A percentile compares a stretch with the other conserved stretches of the same genome.
phyloP scores from a whole-genome alignment of 92 coral and sea anemone species.

The Diadumene lineata region DNA sequence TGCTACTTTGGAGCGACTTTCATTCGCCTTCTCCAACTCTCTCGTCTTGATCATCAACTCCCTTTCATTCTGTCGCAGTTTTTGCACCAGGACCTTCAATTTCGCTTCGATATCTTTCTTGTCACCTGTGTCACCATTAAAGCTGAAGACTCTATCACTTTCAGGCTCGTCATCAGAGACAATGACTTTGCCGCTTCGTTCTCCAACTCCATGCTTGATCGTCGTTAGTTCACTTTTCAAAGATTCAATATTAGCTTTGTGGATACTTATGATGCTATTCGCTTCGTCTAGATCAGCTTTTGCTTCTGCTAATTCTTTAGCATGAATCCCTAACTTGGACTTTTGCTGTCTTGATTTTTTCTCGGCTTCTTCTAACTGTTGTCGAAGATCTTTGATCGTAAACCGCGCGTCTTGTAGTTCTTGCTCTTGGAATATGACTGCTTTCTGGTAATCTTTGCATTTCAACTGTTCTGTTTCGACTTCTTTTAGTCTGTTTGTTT shows the following conservation, averaged over 20 bases:
- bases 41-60: constrained; percentile 78
- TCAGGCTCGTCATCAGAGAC: constrained; percentile 73
- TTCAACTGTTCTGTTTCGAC: constrained; percentile 68
- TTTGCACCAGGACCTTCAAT: constrained; percentile 64
- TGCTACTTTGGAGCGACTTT: constrained; percentile 98
- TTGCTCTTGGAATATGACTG: constrained; percentile 73
- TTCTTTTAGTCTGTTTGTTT: constrained; percentile 58
- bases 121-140: constrained; percentile 52
- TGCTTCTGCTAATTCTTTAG: constrained; percentile 84
- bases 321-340: constrained; percentile 70
- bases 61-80: constrained; percentile 76
- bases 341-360: constrained; percentile 73
- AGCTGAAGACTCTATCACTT: constrained; percentile 52
- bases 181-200: constrained; percentile 62
- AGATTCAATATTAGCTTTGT: constrained; percentile 78
- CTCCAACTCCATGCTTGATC: constrained; percentile 37
- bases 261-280: constrained; percentile 89
- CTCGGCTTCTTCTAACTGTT: constrained; percentile 82
- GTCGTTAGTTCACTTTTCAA: constrained; percentile 65
- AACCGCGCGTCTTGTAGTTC: constrained; percentile 58
- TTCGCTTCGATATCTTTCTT: constrained; percentile 62
- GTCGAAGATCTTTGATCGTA: constrained; percentile 54
- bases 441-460: constrained; percentile 77
- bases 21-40: constrained; percentile 97
- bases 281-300: constrained; percentile 87